Evolutionary conservation across 1,140 invertebrate genomes (phyloP), one percentile per base, ranked within the genome.

Genomic region (Cotesia glomerata): DNA sequence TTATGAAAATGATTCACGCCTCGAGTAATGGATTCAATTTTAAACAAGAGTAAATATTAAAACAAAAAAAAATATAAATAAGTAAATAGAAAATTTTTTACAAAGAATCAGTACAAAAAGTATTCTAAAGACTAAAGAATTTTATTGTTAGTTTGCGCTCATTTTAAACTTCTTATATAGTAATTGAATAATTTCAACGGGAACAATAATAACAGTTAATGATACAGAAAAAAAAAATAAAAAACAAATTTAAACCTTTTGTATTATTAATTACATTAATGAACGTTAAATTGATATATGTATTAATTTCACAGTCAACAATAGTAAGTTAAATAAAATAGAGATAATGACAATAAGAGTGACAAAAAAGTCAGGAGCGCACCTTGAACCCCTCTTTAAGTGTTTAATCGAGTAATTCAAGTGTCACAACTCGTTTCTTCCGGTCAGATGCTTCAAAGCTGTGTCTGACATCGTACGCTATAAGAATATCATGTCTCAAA

Each of bases 341-440:
- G 11, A 45, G 39, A 45, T 45, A 45, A 45, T 45, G 11, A 45
- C 7, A 45, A 11, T 45, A 11, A 45, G 2, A 45, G 26, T 26
- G 26, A 26, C 26, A 45, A 45, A 45, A 45, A 45, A 45, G 39
- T 5, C 11, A 45, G 7, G 36, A 49, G 54, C 73, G 71, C 80
- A 79, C 78, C 76, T 80, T 74, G 78, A 77, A 72, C 74, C 76
- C 78, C 76, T 54, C 65, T 77, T 83, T 81, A 80, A 82, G 74
- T 76, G 75, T 78, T 80, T 81, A 82, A 81, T 78, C 73, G 75
- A 76, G 65, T 73, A 72, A 77, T 76, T 79, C 77, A 80, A 83
- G 79, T 79, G 81, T 84, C 80, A 83, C 82, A 85, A 85, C 80
- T 84, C 82, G 82, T 75, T 71, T 73, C 78, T 85, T 85, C 84